Percentiles rank a stretch among this genome's conserved stretches.
Evolutionary conservation across 53 echinoderm and acorn worm species (phyloP).

Genomic region (Echinarachnius parma): DNA sequence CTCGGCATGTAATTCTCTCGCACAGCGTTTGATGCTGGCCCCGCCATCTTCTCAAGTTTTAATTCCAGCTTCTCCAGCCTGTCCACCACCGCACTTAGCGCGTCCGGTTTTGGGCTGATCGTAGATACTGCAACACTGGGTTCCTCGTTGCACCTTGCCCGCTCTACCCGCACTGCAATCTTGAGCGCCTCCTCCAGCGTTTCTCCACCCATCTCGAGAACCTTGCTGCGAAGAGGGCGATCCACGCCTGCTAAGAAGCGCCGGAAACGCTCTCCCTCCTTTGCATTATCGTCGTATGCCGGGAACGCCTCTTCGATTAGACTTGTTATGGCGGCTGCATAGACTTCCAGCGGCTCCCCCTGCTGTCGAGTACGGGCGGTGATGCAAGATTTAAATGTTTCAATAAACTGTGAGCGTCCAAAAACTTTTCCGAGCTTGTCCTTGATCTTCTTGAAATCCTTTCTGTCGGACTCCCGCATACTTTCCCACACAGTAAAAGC

Average conservation of each 20-base stretch:
- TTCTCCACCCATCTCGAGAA: conserved; percentile 21
- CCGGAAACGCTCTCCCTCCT: conserved; percentile 42
- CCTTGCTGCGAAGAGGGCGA: conserved; percentile 11
- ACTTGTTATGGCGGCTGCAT: conserved; percentile 37
- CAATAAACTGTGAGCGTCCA: conserved; percentile 1
- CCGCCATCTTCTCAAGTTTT: too few relatives aligned
- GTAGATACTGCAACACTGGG: too few relatives aligned
- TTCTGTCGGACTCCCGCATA: conserved; percentile 18
- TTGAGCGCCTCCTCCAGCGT: conserved; percentile 18
- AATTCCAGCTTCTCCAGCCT: too few relatives aligned
- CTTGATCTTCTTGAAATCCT: conserved; percentile 42
- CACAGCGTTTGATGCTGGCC: too few relatives aligned
- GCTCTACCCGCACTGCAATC: conserved; percentile 32
- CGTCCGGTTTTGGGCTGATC: too few relatives aligned
- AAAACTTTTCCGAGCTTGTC: conserved; percentile 14
- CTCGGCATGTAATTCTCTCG: too few relatives aligned
- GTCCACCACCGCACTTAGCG: too few relatives aligned
- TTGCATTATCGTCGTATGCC: conserved; percentile 29
- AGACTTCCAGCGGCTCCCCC: conserved; percentile 38
- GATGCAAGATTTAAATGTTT: conserved; percentile 35
- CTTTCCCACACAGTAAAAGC: conserved; percentile 59
- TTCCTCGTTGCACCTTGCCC: too few relatives aligned
- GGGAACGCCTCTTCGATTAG: conserved; percentile 52
- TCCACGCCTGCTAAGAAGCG: conserved; percentile 55
- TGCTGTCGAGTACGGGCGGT: conserved; percentile 31